Percentiles rank a stretch among this genome's conserved stretches.
These are phyloP conservation scores for Sebastolobus alascanus DNA, from an alignment of 2,797 vertebrate genomes.

Conservation along the genomic window DNA sequence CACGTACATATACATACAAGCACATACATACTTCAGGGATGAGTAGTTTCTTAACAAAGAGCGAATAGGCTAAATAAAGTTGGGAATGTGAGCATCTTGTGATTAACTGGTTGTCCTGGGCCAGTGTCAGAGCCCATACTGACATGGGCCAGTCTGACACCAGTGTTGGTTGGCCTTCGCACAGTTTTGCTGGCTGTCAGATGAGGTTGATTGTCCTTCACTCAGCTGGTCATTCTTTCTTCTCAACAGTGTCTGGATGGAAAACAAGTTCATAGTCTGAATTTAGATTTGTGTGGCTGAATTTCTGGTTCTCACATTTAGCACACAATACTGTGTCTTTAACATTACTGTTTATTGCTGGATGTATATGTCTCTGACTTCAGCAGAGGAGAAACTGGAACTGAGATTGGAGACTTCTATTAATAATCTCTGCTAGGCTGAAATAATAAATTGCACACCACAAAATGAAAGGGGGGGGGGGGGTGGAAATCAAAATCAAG, in stretches of 20 bases:
- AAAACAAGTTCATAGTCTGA: constrained; percentile 30
- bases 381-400: neutral
- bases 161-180: constrained; percentile 81
- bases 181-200: constrained; percentile 88
- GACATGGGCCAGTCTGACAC: constrained; percentile 74
- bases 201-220: constrained; percentile 86
- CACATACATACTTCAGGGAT: constrained; percentile 69
- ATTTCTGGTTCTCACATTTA: neutral
- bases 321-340: neutral
- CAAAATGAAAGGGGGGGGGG: neutral
- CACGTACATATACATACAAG: constrained; percentile 72
- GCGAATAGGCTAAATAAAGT: constrained; percentile 70
- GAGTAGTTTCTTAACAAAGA: constrained; percentile 66
- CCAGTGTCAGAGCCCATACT: constrained; percentile 81
- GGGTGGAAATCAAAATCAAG: neutral
- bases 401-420: neutral
- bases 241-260: constrained; percentile 69
- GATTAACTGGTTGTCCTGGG: constrained; percentile 73
- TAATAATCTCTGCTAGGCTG: neutral
- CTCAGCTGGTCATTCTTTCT: constrained; percentile 80
- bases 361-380: neutral
- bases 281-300: neutral
- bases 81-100: constrained; percentile 71
- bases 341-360: neutral
- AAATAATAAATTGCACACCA: constrained; percentile 1